These are phyloP conservation scores for Leucania comma DNA, from an alignment of 2,888 invertebrate species.

Conservation along the genomic window DNA sequence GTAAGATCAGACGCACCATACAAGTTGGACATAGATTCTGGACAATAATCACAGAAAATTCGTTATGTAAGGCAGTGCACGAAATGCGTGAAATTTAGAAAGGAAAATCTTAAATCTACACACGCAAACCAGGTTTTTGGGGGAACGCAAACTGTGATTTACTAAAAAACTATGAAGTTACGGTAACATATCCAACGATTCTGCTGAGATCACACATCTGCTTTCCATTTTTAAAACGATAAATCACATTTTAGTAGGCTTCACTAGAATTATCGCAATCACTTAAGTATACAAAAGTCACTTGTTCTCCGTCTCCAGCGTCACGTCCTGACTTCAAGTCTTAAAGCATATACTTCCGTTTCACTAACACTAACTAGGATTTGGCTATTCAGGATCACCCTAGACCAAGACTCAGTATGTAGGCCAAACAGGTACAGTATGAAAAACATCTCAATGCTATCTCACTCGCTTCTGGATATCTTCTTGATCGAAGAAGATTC, in stretches of 20 bases:
- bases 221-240: conserved; percentile 75
- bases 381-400: conserved; percentile 77
- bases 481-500: conserved; percentile 58
- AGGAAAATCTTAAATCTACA: conserved; percentile 70
- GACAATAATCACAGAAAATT: conserved; percentile 71
- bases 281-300: conserved; percentile 71
- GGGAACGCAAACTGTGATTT: conserved; percentile 67
- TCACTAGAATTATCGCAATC: conserved; percentile 74
- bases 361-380: conserved; percentile 76
- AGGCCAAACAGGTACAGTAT: conserved; percentile 79
- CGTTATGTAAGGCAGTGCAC: conserved; percentile 79
- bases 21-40: conserved; percentile 61
- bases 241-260: conserved; percentile 85
- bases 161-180: conserved; percentile 66
- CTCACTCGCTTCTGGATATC: conserved; percentile 72
- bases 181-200: conserved; percentile 74
- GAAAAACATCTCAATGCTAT: conserved; percentile 59
- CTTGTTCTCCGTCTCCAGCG: conserved; percentile 58
- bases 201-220: conserved; percentile 85
- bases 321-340: conserved; percentile 61
- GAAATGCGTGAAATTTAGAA: conserved; percentile 72
- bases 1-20: conserved; percentile 59
- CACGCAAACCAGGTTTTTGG: conserved; percentile 67
- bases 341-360: conserved; percentile 67
- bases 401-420: conserved; percentile 69